Base-by-base conservation (phyloP, 2,113 vertebrate genomes). In the Gobiocypris rarus region DNA sequence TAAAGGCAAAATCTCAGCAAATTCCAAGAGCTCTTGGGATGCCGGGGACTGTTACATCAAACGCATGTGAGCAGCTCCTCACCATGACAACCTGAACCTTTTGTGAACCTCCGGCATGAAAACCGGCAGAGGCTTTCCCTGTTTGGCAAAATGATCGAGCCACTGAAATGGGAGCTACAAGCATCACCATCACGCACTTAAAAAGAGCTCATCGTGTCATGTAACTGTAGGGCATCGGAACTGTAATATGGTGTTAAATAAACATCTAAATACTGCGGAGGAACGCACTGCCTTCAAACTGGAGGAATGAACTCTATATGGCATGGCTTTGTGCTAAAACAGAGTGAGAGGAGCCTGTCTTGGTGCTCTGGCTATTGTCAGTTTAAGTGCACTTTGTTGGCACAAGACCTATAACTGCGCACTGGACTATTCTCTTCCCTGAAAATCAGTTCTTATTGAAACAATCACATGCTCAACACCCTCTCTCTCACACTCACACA, bases 301-400 rank as follows among this genome's bases (percentile, higher is more conserved):
- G n/a, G 73, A 43, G 54, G 22, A 48, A 26, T 45, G 22, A 15
- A 56, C 31, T 82, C 48, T 67, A 17, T 38, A 81, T 31, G 41
- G 59, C 19, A 86, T 81, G 83, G 83, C 86, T 83, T 78, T 48
- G 41, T 75, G 83, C 74, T 81, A 43, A 59, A 65, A 85, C 63
- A 26, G 10, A 70, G 26, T 22, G 56, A 63, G 58, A 52, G 61
- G 78, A 80, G 78, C 78, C 26, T 67, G 38, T 81, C 34, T 73
- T 78, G 84, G 80, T 82, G 65, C 82, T 91, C 82, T 76, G 61
- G 87, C 89, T 89, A 89, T 84, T 31, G n/a, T 75, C 78, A 74
- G 56, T 85, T 89, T 93, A 94, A 94, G 92, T 88, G 92, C 93
- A 94, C 92, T 94, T 94, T 85, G 88, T 87, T 89, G 90, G 90